Base-by-base conservation (phyloP, 2,797 vertebrate genomes). In the Borostomias antarcticus region DNA sequence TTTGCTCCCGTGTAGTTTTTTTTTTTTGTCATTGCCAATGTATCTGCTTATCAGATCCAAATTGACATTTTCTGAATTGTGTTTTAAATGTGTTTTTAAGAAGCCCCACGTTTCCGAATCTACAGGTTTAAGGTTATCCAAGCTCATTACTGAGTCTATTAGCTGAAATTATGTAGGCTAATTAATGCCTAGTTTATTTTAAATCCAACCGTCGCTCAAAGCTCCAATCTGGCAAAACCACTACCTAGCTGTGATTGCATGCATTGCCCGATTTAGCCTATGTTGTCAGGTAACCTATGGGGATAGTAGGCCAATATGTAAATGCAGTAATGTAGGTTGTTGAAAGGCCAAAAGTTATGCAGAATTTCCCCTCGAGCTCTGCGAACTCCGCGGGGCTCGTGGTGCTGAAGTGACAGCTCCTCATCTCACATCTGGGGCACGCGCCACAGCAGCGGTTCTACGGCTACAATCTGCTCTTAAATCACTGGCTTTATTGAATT, bases 361-460 rank as follows among this genome's bases (percentile, higher is more conserved):
- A n/a, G n/a, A n/a, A n/a, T n/a, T n/a, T n/a, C n/a, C n/a, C n/a
- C n/a, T n/a, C n/a, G n/a, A n/a, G n/a, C n/a, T n/a, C n/a, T n/a
- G n/a, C n/a, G n/a, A n/a, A n/a, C n/a, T n/a, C n/a, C n/a, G n/a
- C n/a, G n/a, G 69, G 2, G 71, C 66, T 68, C 68, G 26, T 21
- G 72, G 76, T 68, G 78, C 77, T 73, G 73, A 75, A 47, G 59
- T 54, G 80, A 77, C 84, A 25, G 75, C 80, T 76, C 72, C 72
- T 71, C 72, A 66, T 64, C 66, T 75, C 43, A 60, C 78, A 76
- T 67, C 75, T 73, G 73, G 64, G 72, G 73, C 78, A 53, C 73
- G 72, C 64, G 59, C 59, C 48, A 59, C 57, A 0, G 59, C 74
- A 6, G 56, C 1, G 28, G 43, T 47, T 66, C 15, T 35, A 32